Conservation (phyloP, 1,140 invertebrate genomes). For the Pseudomyrmex sp. region DNA sequence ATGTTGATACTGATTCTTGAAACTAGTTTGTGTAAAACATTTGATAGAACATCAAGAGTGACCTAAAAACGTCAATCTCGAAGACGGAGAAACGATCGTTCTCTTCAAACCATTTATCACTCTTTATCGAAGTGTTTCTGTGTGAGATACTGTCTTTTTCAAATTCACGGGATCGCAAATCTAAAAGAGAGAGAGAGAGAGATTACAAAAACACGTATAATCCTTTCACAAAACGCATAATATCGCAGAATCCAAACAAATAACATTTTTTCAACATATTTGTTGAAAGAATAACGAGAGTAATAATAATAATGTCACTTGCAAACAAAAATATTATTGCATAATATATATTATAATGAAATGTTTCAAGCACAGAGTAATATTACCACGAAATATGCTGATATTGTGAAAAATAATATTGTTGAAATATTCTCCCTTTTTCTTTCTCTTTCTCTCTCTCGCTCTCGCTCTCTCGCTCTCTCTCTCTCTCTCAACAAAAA, state of each 20-base stretch:
- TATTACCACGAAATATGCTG: no score
- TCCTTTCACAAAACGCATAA: neutral
- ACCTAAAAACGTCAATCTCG: constrained; percentile 65
- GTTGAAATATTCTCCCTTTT: no score
- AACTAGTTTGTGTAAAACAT: neutral
- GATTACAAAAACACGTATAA: neutral
- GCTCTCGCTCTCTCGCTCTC: no score
- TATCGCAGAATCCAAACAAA: neutral
- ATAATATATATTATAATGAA: neutral
- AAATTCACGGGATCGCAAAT: neutral
- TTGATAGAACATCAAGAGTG: constrained; percentile 37
- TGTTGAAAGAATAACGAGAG: constrained; percentile 6
- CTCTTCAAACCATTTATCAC: constrained; percentile 13
- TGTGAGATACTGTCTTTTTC: neutral
- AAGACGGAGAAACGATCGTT: constrained; percentile 28
- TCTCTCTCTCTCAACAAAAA: no score
- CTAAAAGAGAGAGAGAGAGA: neutral
- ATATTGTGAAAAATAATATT: no score
- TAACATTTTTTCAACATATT: constrained; percentile 1
- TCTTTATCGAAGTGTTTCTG: constrained; percentile 21
- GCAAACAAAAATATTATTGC: neutral
- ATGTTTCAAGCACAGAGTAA: no score
- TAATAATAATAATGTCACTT: constrained; percentile 2
- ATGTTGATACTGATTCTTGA: neutral
- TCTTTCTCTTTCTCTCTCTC: no score